Percentiles rank a stretch among this genome's conserved stretches.
Conservation (phyloP, 2,113 vertebrate genomes). For the Silurus meridionalis region DNA sequence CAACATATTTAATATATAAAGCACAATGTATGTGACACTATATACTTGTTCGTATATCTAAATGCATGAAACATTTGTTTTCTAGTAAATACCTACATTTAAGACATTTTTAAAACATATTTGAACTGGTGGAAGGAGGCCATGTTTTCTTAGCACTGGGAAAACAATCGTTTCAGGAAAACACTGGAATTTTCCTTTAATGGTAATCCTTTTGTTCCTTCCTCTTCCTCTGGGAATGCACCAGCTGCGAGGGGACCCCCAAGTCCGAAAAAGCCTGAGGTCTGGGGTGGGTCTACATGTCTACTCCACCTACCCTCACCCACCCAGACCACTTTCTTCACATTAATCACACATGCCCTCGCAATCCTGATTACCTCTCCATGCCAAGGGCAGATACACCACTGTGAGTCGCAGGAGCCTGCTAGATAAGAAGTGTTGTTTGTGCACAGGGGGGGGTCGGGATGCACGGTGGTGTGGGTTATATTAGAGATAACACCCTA, state of each 20-base stretch:
- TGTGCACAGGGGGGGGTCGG: slow-evolving; percentile 7
- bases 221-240: slow-evolving; percentile 50
- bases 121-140: slow-evolving; percentile 1
- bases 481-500: slow-evolving; percentile 37
- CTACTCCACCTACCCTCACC: slow-evolving; percentile 15
- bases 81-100: too few relatives aligned
- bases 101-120: neutral
- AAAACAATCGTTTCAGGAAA: slow-evolving; percentile 15
- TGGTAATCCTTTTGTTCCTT: slow-evolving; percentile 43
- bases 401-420: slow-evolving; percentile 10
- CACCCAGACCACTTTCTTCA: slow-evolving; percentile 38
- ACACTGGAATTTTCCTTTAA: slow-evolving; percentile 20
- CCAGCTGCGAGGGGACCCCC: slow-evolving; percentile 48
- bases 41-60: neutral
- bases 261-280: slow-evolving; percentile 4
- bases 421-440: slow-evolving; percentile 16
- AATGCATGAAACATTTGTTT: neutral
- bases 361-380: slow-evolving; percentile 35
- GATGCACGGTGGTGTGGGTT: neutral
- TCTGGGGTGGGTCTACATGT: slow-evolving; percentile 33
- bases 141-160: neutral
- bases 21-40: neutral
- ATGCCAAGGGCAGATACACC: slow-evolving; percentile 21
- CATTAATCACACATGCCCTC: slow-evolving; percentile 51
- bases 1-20: neutral